Base-by-base conservation (phyloP, 2,888 invertebrate species). In the Napeogenes sylphis region DNA sequence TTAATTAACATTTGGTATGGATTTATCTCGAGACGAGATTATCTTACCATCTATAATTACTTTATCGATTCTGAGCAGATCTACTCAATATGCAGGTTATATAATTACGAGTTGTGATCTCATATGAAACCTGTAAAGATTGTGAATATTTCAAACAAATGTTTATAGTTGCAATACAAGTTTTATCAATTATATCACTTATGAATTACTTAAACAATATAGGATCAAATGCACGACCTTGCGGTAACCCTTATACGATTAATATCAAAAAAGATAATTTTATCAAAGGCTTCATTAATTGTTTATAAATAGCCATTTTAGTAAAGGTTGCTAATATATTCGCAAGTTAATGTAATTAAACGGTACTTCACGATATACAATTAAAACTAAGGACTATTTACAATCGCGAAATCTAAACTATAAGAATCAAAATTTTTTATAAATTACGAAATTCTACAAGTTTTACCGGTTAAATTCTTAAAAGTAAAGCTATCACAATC, bases 401-500 rank as follows among this genome's bases (percentile, higher is more conserved):
- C 82, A 81, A 70, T 71, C 71, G 59, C 47, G 60, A 67, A 61
- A 61, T 60, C 60, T 66, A 70, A 62, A 63, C 60, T 68, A 69
- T 59, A 58, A 62, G 62, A 67, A 55, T 64, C 62, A 45, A 64
- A 64, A 64, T 62, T 58, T 66, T 63, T 58, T 47, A 56, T 65
- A 59, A 65, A 61, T 65, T 62, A 67, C 63, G 56, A 68, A 71
- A 64, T 62, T 58, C 70, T 72, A 71, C 69, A 65, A 62, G 63
- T 61, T 68, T 38, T 59, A 63, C 60, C 64, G 69, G 66, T 69
- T 76, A 77, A 58, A 42, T 63, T 21, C 21, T 21, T 21, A 21
- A 21, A 21, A 21, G 78, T 82, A 82, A 81, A 83, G 80, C 86
- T 86, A 87, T 85, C 84, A 89, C 85, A 82, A 82, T 84, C 86